Conservation (phyloP, 2,888 invertebrate species). For the Caradrina kadenii region DNA sequence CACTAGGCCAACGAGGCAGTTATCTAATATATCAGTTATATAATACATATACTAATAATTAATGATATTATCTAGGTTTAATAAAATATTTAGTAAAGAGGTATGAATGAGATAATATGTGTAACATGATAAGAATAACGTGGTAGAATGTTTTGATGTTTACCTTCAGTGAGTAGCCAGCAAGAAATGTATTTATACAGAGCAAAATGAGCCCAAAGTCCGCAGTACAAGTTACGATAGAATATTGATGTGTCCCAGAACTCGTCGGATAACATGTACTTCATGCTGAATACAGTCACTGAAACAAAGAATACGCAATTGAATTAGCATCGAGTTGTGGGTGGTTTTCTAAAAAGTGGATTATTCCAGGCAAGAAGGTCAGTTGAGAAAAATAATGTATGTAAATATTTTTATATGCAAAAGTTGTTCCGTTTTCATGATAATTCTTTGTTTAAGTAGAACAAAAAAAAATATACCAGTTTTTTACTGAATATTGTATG, state of each 20-base stretch:
- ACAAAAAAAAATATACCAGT: slow-evolving; percentile 1
- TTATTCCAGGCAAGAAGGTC: neutral
- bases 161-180: slow-evolving; percentile 97
- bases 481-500: neutral
- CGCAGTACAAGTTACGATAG: slow-evolving; percentile 92
- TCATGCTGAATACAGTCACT: slow-evolving; percentile 92
- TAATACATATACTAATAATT: neutral
- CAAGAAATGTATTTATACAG: slow-evolving; percentile 98
- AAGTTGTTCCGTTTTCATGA: neutral
- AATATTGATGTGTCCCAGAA: slow-evolving; percentile 90
- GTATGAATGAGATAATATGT: slow-evolving; percentile 30
- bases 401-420: neutral
- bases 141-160: slow-evolving; percentile 21
- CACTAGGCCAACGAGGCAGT: too few species aligned
- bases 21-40: too few species aligned
- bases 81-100: slow-evolving; percentile 26
- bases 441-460: neutral
- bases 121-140: slow-evolving; percentile 38
- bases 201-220: slow-evolving; percentile 96
- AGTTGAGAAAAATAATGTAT: neutral
- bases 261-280: slow-evolving; percentile 92
- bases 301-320: slow-evolving; percentile 64
- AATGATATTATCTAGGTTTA: slow-evolving; percentile 18
- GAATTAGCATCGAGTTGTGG: neutral
- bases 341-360: neutral